A percentile compares a stretch with the other conserved stretches of the same genome.
Conservation (phyloP, 2,888 invertebrate genomes). For the Rhaphigaster nebulosa region DNA sequence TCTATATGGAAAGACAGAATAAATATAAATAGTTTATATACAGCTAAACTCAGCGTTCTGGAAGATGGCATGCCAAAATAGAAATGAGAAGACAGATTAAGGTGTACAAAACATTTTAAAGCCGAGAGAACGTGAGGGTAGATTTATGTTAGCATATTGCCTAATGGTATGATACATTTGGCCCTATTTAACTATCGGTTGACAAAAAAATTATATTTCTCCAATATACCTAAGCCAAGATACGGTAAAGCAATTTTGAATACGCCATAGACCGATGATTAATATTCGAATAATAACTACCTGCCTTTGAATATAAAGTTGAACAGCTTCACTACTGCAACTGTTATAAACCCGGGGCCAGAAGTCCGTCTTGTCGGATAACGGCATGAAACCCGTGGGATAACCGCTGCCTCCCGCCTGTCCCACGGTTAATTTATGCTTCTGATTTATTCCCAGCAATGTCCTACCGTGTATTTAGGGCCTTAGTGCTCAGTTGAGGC, state of each 20-base stretch:
- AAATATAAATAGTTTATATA: too few species aligned
- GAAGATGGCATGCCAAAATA: too few species aligned
- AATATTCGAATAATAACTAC: not conserved
- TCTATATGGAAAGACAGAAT: too few species aligned
- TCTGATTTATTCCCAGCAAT: slow-evolving; percentile 44
- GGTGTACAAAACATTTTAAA: too few species aligned
- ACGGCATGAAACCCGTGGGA: not conserved
- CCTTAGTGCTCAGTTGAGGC: not conserved
- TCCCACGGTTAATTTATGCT: slow-evolving; percentile 45
- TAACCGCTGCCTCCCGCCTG: not conserved
- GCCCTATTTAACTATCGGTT: too few species aligned
- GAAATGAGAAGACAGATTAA: too few species aligned
- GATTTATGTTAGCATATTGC: too few species aligned
- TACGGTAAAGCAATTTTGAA: not conserved
- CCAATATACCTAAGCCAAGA: too few species aligned
- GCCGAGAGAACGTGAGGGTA: too few species aligned
- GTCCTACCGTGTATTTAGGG: slow-evolving; percentile 22
- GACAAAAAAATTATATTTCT: not conserved
- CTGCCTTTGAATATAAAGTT: not conserved
- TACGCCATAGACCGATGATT: not conserved
- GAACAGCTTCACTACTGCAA: not conserved
- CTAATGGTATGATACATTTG: too few species aligned
- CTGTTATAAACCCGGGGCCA: not conserved
- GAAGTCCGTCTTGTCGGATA: not conserved
- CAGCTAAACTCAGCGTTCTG: too few species aligned